These are phyloP conservation scores for Hyperopisus bebe DNA, from an alignment of 2,113 vertebrate genomes.

Conservation along the genomic window DNA sequence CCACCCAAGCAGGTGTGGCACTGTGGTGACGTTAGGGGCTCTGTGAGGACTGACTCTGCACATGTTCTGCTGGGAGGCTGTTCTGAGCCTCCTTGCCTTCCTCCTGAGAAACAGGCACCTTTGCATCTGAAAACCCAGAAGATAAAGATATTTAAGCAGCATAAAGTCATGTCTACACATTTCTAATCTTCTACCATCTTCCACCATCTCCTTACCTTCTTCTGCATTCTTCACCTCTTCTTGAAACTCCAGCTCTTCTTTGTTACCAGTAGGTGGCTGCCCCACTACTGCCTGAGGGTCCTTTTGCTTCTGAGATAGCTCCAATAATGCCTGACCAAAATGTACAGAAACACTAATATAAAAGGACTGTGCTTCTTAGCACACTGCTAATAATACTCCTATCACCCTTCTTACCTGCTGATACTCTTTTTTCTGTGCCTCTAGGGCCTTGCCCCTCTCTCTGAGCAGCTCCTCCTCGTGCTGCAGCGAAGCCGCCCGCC, in stretches of 20 bases:
- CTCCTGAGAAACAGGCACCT: neutral
- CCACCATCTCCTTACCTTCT: slow-evolving; percentile 30
- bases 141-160: neutral
- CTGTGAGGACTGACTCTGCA: neutral
- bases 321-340: slow-evolving; percentile 63
- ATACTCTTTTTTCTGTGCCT: slow-evolving; percentile 79
- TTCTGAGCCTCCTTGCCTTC: neutral
- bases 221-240: slow-evolving; percentile 20
- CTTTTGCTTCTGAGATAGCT: slow-evolving; percentile 79
- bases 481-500: slow-evolving; percentile 64
- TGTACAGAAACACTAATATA: neutral
- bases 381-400: neutral
- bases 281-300: slow-evolving; percentile 50
- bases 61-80: neutral
- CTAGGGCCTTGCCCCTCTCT: slow-evolving; percentile 73
- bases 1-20: neutral
- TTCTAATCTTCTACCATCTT: neutral
- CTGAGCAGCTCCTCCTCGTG: slow-evolving; percentile 75
- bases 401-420: slow-evolving; percentile 66
- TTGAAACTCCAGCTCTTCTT: slow-evolving; percentile 65
- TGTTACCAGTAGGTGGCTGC: slow-evolving; percentile 51
- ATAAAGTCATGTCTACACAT: neutral
- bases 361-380: neutral
- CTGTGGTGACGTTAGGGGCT: neutral
- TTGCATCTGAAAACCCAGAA: neutral